phyloP scores from a whole-genome alignment of 2,888 invertebrate species.

The Machimus atricapillus region DNA sequence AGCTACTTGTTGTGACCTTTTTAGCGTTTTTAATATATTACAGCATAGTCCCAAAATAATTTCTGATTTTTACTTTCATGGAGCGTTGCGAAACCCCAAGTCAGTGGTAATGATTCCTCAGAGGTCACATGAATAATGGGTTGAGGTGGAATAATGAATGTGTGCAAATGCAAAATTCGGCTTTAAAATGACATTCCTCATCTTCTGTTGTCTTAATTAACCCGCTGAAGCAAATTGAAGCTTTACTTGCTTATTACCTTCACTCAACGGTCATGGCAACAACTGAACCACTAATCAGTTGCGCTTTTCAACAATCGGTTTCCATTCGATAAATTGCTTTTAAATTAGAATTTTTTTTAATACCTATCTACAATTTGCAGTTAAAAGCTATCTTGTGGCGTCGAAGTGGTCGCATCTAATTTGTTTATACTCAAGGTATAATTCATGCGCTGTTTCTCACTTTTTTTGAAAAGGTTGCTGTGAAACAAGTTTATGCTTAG shows the following conservation, averaged over 20 bases:
- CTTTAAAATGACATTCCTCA: not conserved
- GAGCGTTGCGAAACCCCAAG: not conserved
- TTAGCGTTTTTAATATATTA: not conserved
- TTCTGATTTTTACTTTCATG: not conserved
- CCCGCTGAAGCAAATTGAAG: not conserved
- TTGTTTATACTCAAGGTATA: not conserved
- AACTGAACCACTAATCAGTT: not conserved
- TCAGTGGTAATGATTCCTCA: not conserved
- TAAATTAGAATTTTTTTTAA: not conserved
- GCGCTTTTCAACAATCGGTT: not conserved
- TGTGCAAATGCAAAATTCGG: not conserved
- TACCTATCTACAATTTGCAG: not conserved
- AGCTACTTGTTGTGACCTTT: not conserved
- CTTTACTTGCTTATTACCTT: not conserved
- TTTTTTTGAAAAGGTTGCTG: not conserved
- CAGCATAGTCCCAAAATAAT: not conserved
- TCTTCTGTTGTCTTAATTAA: not conserved
- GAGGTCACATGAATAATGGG: not conserved
- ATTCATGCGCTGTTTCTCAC: not conserved
- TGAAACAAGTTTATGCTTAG: not conserved
- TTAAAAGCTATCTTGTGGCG: not conserved
- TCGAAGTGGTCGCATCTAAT: not conserved
- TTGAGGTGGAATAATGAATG: not conserved
- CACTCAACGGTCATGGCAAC: not conserved
- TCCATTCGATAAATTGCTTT: not conserved